Evolutionary conservation across 2,888 invertebrate genomes (phyloP), one percentile per base, ranked within the genome.

Genomic region (Scaptomyza tumidula): DNA sequence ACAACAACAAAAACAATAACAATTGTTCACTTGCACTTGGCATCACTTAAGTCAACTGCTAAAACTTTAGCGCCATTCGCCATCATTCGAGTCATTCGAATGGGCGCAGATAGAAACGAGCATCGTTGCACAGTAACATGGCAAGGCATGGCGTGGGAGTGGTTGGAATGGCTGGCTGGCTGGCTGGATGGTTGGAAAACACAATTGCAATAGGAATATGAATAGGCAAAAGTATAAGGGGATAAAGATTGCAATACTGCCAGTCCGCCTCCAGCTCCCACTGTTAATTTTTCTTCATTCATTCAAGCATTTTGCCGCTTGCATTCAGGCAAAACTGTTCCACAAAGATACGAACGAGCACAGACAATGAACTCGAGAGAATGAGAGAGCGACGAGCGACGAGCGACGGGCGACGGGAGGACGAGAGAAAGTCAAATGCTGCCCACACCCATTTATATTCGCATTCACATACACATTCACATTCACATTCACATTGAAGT

Each of bases 311-410:
- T 87, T 82, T 78, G 78, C 86, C 69, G 80, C 84, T 71, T 80
- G 78, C 86, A 84, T 86, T 86, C 75, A 78, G 74, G 74, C 85
- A 69, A 83, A 83, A 83, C 85, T 85, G 85, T 81, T 83, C 74
- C 64, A 85, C 87, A 85, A 86, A 78, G 81, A 86, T 77, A 67
- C 78, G 71, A 71, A 67, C 78, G 71, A 71, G 81, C 63, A 14
- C 68, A 77, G 57, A 72, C 75, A 75, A 71, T 67, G 62, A 67
- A 63, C 61, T 46, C 43, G 33, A 9, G 35, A 6, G 19, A 33
- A 6, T 1, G 13, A 5, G 13, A 6, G 19, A 19, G 19, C 0
- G 33, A 19, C 33, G n/a, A n/a, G n/a, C n/a, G n/a, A n/a, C n/a
- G n/a, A n/a, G n/a, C n/a, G n/a, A n/a, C n/a, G n/a, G n/a, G n/a